Evolutionary conservation across 2,797 vertebrate species (phyloP), one percentile per base, ranked within the genome.

Genomic region (Acanthurus tractus): DNA sequence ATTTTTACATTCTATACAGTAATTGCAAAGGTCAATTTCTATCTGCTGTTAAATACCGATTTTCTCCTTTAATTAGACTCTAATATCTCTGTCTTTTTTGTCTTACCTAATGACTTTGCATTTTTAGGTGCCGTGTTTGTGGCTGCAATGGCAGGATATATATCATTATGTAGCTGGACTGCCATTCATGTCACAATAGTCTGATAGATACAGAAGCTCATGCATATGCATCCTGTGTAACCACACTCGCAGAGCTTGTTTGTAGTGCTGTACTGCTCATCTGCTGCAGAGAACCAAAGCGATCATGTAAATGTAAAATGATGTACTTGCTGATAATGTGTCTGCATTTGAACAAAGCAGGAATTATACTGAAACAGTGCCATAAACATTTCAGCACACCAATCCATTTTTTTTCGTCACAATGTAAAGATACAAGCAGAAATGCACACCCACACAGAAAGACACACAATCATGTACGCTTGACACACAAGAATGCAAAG

Each of bases 401-500:
- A 1, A 54, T 54, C 10, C 14, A 17, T 63, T 57, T 42, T 78
- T 20, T 68, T 23, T 36, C 52, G 40, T 57, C 42, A 54, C 29
- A 14, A 34, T 18, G 54, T 29, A 2, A 15, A 18, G 7, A 4
- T 49, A 14, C 68, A 73, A 18, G 36, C 46, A 54, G 44, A 57
- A 8, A 45, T 42, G 17, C 44, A 48, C 57, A 64, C 56, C 34
- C 45, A 44, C 29, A 55, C 36, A 53, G 23, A 55, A 25, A 53
- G 18, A 25, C 36, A 23, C 50, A 36, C 38, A 40, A 40, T 8
- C 38, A 40, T 40, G 38, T 9, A 40, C 11, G 1, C 38, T 40
- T 11, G 50, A 44, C 55, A 69, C 63, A 48, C 49, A 65, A n/a
- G 22, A 25, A 44, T 38, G 53, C 34, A 50, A 58, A 71, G 57